phyloP scores from a whole-genome alignment of 2,888 invertebrate species.

The Folsomia candida region DNA sequence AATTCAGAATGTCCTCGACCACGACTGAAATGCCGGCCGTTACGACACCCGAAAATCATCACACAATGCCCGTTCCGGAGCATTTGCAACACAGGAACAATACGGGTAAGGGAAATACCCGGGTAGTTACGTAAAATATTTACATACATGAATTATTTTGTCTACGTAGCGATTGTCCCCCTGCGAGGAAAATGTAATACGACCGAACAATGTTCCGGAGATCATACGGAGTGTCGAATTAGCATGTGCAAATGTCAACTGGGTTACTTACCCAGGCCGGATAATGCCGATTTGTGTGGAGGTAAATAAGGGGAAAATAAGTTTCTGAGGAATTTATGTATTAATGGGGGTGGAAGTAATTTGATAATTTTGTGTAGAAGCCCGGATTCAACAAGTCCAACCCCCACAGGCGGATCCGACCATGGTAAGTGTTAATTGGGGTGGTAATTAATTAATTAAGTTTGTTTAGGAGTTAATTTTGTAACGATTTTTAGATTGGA shows the following conservation, averaged over 20 bases:
- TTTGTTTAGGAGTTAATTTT: background rate
- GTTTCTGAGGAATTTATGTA: background rate
- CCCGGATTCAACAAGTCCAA: constrained; percentile 42
- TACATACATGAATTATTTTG: too few species aligned
- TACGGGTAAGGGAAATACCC: background rate
- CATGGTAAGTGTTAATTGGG: constrained; percentile 68
- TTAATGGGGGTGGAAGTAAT: background rate
- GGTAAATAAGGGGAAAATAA: constrained; percentile 27
- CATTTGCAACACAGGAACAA: background rate
- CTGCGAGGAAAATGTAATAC: constrained; percentile 45
- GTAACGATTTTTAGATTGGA: too few species aligned
- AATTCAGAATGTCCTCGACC: too few species aligned
- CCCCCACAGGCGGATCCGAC: constrained; percentile 75
- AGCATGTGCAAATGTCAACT: constrained; percentile 45
- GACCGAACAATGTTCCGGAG: constrained; percentile 46
- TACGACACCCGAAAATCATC: background rate
- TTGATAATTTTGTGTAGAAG: constrained; percentile 30
- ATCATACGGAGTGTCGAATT: constrained; percentile 43
- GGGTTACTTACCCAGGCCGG: constrained; percentile 44
- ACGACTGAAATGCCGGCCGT: too few species aligned
- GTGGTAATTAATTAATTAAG: constrained; percentile 2
- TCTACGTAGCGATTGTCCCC: too few species aligned
- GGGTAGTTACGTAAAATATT: too few species aligned
- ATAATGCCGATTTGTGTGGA: constrained; percentile 47
- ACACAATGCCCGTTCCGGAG: background rate